Percentiles rank a stretch among this genome's conserved stretches.
phyloP scores from a whole-genome alignment of 2,888 invertebrate species.

The Drosophila testacea region DNA sequence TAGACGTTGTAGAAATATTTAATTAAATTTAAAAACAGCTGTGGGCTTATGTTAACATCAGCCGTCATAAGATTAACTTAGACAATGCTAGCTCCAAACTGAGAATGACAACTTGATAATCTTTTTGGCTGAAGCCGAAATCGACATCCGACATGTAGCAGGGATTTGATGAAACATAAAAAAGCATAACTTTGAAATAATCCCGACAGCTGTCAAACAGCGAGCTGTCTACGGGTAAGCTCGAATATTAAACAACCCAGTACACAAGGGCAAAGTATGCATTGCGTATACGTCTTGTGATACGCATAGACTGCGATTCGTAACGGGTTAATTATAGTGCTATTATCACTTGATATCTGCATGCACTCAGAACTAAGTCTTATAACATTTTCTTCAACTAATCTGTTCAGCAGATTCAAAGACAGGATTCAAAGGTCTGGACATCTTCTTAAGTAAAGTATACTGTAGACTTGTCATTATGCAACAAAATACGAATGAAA shows the following conservation, averaged over 20 bases:
- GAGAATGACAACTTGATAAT: conserved; percentile 64
- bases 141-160: conserved; percentile 57
- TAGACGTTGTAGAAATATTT: conserved; percentile 44
- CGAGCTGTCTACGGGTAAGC: conserved; percentile 33
- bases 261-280: conserved; percentile 29
- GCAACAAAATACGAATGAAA: conserved; percentile 11
- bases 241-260: conserved; percentile 37
- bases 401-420: conserved; percentile 40
- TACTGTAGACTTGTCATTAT: conserved; percentile 1
- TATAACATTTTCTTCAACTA: conserved; percentile 8
- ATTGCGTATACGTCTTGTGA: conserved; percentile 67
- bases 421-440: conserved; percentile 19
- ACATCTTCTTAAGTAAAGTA: conserved; percentile 11
- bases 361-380: conserved; percentile 8
- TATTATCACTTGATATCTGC: not conserved
- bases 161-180: conserved; percentile 65
- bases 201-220: conserved; percentile 68
- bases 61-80: conserved; percentile 51
- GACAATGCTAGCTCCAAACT: conserved; percentile 34
- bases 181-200: conserved; percentile 61
- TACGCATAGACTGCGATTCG: conserved; percentile 12
- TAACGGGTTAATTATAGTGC: conserved; percentile 14
- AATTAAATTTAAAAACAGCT: conserved; percentile 56
- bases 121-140: conserved; percentile 21
- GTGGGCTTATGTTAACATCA: conserved; percentile 31